These are phyloP conservation scores for Eulithis prunata DNA, from an alignment of 2,888 invertebrate genomes.

Conservation along the genomic window DNA sequence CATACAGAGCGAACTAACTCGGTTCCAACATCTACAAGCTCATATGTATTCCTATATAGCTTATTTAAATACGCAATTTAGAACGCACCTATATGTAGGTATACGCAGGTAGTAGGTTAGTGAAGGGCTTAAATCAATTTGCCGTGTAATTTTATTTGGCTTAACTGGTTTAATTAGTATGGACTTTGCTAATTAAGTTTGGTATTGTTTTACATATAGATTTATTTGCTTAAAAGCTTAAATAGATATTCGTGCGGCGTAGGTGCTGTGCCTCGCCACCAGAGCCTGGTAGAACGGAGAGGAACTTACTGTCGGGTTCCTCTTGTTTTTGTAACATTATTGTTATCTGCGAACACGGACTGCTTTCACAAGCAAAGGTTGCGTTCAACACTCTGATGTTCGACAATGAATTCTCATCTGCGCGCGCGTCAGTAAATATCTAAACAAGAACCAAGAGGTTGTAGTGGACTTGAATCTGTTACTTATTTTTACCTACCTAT, in stretches of 20 bases:
- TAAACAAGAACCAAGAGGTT: no score
- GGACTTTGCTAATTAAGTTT: constrained; percentile 45
- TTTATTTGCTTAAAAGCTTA: constrained; percentile 7
- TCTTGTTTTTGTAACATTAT: no score
- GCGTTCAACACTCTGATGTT: no score
- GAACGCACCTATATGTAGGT: constrained; percentile 62
- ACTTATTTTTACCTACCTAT: no score
- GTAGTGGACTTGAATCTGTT: no score
- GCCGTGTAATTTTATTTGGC: constrained; percentile 65
- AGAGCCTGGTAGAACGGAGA: no score
- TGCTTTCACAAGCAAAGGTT: no score
- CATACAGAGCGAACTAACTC: constrained; percentile 81
- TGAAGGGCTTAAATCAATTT: constrained; percentile 71
- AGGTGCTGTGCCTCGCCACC: no score
- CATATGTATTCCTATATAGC: constrained; percentile 70
- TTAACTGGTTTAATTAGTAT: constrained; percentile 61
- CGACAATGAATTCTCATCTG: no score
- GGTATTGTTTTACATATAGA: constrained; percentile 33
- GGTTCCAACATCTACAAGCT: constrained; percentile 79
- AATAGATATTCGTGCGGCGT: not conserved
- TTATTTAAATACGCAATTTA: constrained; percentile 81
- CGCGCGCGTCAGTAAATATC: no score
- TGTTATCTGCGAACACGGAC: no score
- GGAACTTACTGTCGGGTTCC: no score
- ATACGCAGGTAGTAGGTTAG: constrained; percentile 39